Evolutionary conservation across 1,140 invertebrate species (phyloP), one percentile per base, ranked within the genome.

Genomic region (Manduca sexta): DNA sequence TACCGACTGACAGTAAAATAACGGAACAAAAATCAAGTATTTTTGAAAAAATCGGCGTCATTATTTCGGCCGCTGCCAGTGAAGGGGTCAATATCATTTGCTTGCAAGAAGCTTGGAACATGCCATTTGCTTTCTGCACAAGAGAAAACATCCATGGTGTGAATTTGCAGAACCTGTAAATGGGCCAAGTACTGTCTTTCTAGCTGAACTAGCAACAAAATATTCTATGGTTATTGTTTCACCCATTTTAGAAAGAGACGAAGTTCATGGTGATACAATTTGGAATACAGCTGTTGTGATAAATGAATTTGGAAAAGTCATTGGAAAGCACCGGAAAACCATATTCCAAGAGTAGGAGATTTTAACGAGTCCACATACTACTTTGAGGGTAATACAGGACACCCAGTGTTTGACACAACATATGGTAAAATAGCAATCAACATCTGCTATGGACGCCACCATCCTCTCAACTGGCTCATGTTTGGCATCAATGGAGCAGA

Each of bases 311-410:
- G 98, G 98, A 0, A 88, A 90, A 53, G 91, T 98, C 3, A 75
- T 99, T 41, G 98, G 98, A 0, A 99, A 98, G 84, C 94, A 97
- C 49, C 89, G 98, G 31, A 99, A 77, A 99, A 99, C 86, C 98
- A 99, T 64, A 99, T 99, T 65, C 98, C 98, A 2, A 87, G 97
- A 46, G 94, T 98, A 17, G 98, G 97, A 0, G 97, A 99, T 84
- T 99, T 99, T 73, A 99, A 99, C 84, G 98, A 99, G 86, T 98
- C 97, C 0, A 98, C 97, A 21, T 99, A 99, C 79, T 99, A 99
- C 74, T 93, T 95, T 90, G 97, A 99, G 84, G 96, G 97, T 1
- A 94, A 96, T 45, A 93, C 96, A 12, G 97, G 97, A 0, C 98
- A 99, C 87, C 96, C 94, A 26, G 97, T 99, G 3, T 99, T 95